phyloP scores from a whole-genome alignment of 2,888 invertebrate species.

The Amiota mariae region DNA sequence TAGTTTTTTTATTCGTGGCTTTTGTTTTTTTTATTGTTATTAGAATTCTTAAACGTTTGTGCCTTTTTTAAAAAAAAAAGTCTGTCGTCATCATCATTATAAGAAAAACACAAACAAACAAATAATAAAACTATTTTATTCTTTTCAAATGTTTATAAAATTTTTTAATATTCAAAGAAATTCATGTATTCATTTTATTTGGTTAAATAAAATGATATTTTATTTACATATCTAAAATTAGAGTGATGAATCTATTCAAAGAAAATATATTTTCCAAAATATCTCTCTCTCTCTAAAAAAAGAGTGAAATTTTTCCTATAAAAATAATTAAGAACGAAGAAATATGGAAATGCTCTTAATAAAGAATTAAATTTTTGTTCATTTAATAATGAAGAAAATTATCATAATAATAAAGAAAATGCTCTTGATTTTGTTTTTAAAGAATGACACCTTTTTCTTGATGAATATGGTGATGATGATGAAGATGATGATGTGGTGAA shows the following conservation, averaged over 20 bases:
- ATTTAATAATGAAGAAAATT: neutral
- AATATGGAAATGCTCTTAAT: too few relatives aligned
- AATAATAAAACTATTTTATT: neutral
- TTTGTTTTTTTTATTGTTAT: neutral
- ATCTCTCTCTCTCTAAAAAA: neutral
- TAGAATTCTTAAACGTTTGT: neutral
- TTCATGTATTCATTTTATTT: neutral
- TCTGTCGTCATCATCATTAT: neutral
- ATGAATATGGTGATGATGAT: neutral
- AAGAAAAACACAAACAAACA: neutral
- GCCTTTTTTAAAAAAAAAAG: conserved; percentile 7
- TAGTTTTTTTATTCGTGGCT: conserved; percentile 15
- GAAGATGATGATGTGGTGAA: neutral
- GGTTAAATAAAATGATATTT: conserved; percentile 14
- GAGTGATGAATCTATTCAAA: conserved; percentile 4
- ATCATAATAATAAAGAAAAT: neutral
- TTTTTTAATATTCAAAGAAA: conserved; percentile 3
- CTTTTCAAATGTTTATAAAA: too few relatives aligned
- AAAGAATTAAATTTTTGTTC: neutral
- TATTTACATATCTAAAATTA: conserved; percentile 27
- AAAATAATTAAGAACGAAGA: too few relatives aligned
- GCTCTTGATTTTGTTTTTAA: neutral
- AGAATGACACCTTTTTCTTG: neutral
- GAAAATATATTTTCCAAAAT: conserved; percentile 3
- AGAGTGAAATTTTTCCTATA: too few relatives aligned